Percentiles rank a stretch among this genome's conserved stretches.
Evolutionary conservation across 1,140 invertebrate species (phyloP).

Genomic region (Eriosoma lanigerum): DNA sequence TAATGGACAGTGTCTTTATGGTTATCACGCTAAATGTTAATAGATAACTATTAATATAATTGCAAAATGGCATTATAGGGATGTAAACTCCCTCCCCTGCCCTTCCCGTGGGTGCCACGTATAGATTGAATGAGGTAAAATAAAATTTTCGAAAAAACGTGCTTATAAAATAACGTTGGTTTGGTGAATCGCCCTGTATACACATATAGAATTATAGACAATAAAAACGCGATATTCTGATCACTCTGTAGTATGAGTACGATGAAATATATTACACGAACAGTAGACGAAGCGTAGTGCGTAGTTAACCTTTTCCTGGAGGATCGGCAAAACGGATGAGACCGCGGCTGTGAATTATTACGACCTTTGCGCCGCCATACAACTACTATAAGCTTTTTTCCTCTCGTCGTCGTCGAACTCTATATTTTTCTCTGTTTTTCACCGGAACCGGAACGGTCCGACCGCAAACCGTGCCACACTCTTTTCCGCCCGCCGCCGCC

Average conservation of each 20-base stretch:
- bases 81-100: no score
- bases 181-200: no score
- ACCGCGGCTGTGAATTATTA: not conserved
- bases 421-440: constrained; percentile 23
- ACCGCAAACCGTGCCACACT: constrained; percentile 13
- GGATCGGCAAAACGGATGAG: not conserved
- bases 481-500: not conserved
- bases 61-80: no score
- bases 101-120: no score
- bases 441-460: constrained; percentile 37
- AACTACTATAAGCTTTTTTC: not conserved
- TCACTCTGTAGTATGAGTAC: not conserved
- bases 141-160: no score
- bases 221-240: no score
- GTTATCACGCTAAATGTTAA: no score
- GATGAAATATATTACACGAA: constrained; percentile 31
- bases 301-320: constrained; percentile 38
- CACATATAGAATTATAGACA: no score
- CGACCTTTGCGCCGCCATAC: not conserved
- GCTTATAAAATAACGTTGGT: no score
- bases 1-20: no score
- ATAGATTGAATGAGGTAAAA: no score
- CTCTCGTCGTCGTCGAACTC: not conserved
- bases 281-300: constrained; percentile 21
- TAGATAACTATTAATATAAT: no score